A percentile compares a stretch with the other conserved stretches of the same genome.
These are phyloP conservation scores for Apamea monoglypha DNA, from an alignment of 2,888 invertebrate species.

Conservation along the genomic window DNA sequence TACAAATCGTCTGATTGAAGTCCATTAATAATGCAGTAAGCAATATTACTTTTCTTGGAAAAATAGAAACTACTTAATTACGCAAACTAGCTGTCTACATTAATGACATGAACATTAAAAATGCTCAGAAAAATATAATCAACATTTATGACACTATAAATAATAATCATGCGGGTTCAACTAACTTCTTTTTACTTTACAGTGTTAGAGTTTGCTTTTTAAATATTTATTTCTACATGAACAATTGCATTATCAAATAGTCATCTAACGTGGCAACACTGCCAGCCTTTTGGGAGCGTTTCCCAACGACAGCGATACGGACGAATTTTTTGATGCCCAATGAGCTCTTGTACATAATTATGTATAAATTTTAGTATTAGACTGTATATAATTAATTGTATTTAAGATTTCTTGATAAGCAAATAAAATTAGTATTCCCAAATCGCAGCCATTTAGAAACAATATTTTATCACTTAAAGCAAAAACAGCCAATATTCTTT, in stretches of 20 bases:
- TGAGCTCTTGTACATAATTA: too few relatives aligned
- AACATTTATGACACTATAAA: not conserved
- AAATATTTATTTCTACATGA: not conserved
- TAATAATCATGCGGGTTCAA: not conserved
- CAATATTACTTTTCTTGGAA: conserved; percentile 31
- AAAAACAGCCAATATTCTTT: not conserved
- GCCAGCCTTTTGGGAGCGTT: not conserved
- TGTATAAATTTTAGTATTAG: not conserved
- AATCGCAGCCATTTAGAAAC: not conserved
- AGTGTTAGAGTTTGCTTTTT: not conserved
- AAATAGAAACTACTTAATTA: conserved; percentile 32
- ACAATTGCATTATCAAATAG: not conserved
- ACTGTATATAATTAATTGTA: not conserved
- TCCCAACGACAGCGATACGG: not conserved
- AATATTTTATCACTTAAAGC: too few relatives aligned
- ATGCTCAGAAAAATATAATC: not conserved
- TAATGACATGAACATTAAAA: not conserved
- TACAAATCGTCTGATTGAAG: conserved; percentile 46
- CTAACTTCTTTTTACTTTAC: not conserved
- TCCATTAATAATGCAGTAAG: conserved; percentile 23
- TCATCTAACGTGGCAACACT: not conserved
- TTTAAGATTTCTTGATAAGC: not conserved
- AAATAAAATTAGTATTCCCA: not conserved
- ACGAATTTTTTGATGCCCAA: not conserved
- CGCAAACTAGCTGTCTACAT: not conserved